Conservation (phyloP, 2,797 vertebrate genomes). For the Adelosebastes latens region DNA sequence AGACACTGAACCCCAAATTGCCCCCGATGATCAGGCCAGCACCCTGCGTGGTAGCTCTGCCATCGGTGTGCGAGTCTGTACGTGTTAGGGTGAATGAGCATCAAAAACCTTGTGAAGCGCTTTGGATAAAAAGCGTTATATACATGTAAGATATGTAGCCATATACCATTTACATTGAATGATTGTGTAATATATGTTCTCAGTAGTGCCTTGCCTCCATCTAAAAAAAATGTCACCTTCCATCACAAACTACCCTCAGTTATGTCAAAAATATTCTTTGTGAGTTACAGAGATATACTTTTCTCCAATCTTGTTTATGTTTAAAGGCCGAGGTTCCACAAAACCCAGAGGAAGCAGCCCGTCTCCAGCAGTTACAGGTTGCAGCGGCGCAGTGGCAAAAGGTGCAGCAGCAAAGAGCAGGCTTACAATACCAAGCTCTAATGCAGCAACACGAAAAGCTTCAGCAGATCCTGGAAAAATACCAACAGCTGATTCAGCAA, state of each 20-base stretch:
- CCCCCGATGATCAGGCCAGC: too few relatives aligned
- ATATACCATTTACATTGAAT: background rate
- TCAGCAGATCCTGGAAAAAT: constrained; percentile 92
- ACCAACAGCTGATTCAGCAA: constrained; percentile 93
- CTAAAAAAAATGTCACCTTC: background rate
- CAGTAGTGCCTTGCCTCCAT: background rate
- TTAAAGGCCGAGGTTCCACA: constrained; percentile 74
- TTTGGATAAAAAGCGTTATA: background rate
- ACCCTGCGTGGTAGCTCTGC: background rate
- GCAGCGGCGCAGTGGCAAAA: constrained; percentile 99
- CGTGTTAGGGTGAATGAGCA: background rate
- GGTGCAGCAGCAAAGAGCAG: constrained; percentile 93
- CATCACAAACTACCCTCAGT: background rate
- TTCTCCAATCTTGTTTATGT: constrained; percentile 19
- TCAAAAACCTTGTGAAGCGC: background rate
- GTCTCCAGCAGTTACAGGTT: constrained; percentile 92
- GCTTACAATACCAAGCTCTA: constrained; percentile 95
- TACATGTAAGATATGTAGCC: background rate
- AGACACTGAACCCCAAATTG: too few relatives aligned
- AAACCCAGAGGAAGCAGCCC: constrained; percentile 91
- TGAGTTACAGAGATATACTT: background rate
- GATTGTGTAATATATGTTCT: background rate
- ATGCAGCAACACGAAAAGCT: constrained; percentile 96
- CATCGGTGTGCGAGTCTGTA: too few relatives aligned
- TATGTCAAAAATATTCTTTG: background rate